Base-by-base conservation (phyloP, 2,797 vertebrate species). In the Oceanodroma leucorhoa region DNA sequence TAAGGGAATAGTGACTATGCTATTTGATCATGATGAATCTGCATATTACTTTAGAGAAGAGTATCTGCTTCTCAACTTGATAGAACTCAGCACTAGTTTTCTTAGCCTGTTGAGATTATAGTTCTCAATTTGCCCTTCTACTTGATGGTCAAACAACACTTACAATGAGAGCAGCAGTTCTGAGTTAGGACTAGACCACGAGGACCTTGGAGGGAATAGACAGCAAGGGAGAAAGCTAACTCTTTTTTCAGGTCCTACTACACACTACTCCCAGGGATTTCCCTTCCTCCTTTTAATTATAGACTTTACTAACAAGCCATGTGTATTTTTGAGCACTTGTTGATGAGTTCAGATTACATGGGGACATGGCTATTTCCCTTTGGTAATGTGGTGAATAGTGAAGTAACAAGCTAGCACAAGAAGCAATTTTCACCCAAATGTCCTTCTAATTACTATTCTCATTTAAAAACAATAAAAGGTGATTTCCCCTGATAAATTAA, bases 381-480 rank as follows among this genome's bases (percentile, higher is more conserved):
- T 75, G 69, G 72, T 94, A 87, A 80, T 77, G 46, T 48, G 61
- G 6, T 45, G 84, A 91, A 65, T 38, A 93, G 29, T 9, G 30
- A 84, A 89, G 60, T 80, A 94, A 92, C 43, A 92, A 23, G 57
- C 19, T 53, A 85, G 81, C 60, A 46, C 71, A 96, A 95, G 43
- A 60, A 92, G 51, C 51, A 94, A 91, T 84, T 96, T 96, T 79
- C 72, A 95, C 86, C 95, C 87, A 85, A 88, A 84, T 53, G 94
- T 97, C 80, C 45, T 85, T 82, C 94, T 97, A 89, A 97, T 95
- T 96, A 75, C 43, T 41, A 75, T 95, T 96, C 95, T 95, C 71
- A 94, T 93, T 97, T 96, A 93, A 90, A 94, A 72, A 91, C 76
- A 96, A 95, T 94, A 96, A 95, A 96, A 96, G 93, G 87, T 93